Evolutionary conservation across 1,140 invertebrate genomes (phyloP), one percentile per base, ranked within the genome.

Genomic region (Armadillidium nasatum): DNA sequence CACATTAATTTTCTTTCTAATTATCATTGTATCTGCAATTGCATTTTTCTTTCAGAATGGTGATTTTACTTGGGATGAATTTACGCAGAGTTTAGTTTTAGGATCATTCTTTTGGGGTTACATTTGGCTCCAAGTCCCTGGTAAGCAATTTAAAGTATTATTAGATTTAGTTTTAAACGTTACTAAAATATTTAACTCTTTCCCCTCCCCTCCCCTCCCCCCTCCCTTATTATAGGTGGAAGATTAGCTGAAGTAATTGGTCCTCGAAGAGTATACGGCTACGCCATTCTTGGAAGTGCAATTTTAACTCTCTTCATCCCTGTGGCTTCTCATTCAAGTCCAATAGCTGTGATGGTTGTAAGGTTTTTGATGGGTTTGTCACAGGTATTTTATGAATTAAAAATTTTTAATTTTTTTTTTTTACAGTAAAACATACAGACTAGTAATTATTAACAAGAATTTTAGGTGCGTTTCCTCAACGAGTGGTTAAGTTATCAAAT

Each of bases 31-130:
- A 33, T 6, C 33, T 33, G 6, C 6, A 33, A 33, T 33, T 45
- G 10, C 19, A 60, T 10, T 46, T n/a, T 21, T 50, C 19, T 11
- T 11, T 13, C 75, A 80, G 79, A 75, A 54, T 4, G 79, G 79
- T 10, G 76, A 78, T 44, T 80, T 80, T 54, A 76, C 46, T 80
- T 76, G 79, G 79, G 69, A 80, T 67, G 82, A 82, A 19, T 79
- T 78, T 19, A 81, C 78, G 10, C 84, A 86, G 78, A 82, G 83
- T 43, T 46, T 84, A 7, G 83, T 87, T 15, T 74, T 86, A 10
- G 83, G 83, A 9, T 67, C 80, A 21, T 87, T 86, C 81, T 86
- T 85, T 79, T 83, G 83, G 79, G 86, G 86, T 0, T 87, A 86
- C 76, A 80, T 85, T 7, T 68, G 84, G 22, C 84, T 84, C 0